phyloP scores from a whole-genome alignment of 2,888 invertebrate species.

The Pterobdella sp. region DNA sequence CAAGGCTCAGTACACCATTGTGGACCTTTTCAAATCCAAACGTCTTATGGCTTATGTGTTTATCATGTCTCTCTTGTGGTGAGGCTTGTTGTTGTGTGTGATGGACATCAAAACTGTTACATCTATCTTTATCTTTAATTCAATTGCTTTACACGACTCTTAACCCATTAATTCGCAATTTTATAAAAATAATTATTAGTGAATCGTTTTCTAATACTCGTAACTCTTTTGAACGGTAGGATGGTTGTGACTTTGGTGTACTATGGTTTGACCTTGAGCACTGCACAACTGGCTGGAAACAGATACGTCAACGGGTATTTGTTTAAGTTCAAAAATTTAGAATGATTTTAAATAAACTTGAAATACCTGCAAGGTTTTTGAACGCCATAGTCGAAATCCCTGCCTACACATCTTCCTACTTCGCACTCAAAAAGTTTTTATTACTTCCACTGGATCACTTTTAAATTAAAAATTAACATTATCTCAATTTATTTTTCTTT shows the following conservation, averaged over 20 bases:
- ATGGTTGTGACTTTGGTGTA: slow-evolving; percentile 42
- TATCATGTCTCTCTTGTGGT: slow-evolving; percentile 40
- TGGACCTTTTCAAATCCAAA: slow-evolving; percentile 36
- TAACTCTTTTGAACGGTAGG: no score
- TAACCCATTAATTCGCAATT: neutral
- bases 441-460: no score
- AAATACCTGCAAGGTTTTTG: slow-evolving; percentile 37
- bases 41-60: slow-evolving; percentile 35
- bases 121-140: neutral
- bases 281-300: slow-evolving; percentile 42
- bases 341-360: no score
- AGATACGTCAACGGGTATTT: slow-evolving; percentile 39
- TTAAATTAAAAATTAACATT: no score
- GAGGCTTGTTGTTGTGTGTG: no score
- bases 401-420: slow-evolving; percentile 38
- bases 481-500: neutral
- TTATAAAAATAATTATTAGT: neutral
- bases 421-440: slow-evolving; percentile 37
- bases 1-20: slow-evolving; percentile 37
- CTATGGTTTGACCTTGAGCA: slow-evolving; percentile 43
- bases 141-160: neutral
- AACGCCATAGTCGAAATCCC: slow-evolving; percentile 40
- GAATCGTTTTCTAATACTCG: neutral
- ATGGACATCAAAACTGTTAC: no score
- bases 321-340: neutral